These are phyloP conservation scores for Drosophila setifemur DNA, from an alignment of 1,140 invertebrate genomes.

Conservation along the genomic window DNA sequence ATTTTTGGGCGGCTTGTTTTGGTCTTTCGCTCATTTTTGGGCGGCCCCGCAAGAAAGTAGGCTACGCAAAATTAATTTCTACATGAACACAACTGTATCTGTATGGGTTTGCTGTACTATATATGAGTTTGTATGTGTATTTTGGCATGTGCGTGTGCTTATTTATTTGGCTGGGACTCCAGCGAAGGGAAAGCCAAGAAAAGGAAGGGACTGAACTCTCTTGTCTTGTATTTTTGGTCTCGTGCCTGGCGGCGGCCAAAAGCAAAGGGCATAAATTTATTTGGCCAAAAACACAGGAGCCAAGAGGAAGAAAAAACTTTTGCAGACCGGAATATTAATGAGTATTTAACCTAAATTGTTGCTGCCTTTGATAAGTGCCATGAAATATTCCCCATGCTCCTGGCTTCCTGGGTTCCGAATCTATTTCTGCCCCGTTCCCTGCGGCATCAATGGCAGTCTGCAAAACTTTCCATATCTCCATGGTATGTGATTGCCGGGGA, in stretches of 20 bases:
- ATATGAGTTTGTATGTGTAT: slow-evolving; percentile 21
- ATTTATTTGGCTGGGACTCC: slow-evolving; percentile 38
- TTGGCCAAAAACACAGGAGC: slow-evolving; percentile 64
- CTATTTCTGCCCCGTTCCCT: slow-evolving; percentile 13
- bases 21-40: slow-evolving; percentile 16
- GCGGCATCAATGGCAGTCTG: slow-evolving; percentile 48
- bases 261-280: slow-evolving; percentile 76
- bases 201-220: slow-evolving; percentile 13
- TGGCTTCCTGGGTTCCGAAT: background rate
- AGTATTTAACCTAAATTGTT: slow-evolving; percentile 81
- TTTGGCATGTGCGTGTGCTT: slow-evolving; percentile 50
- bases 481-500: slow-evolving; percentile 25
- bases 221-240: slow-evolving; percentile 50
- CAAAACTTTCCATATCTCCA: slow-evolving; percentile 24
- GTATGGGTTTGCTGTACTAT: no score
- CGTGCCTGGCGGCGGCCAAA: slow-evolving; percentile 54
- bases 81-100: background rate
- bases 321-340: slow-evolving; percentile 80
- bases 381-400: slow-evolving; percentile 66
- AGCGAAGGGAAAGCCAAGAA: slow-evolving; percentile 5
- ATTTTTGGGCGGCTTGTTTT: slow-evolving; percentile 15
- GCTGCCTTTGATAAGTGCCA: slow-evolving; percentile 81
- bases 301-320: slow-evolving; percentile 49
- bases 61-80: slow-evolving; percentile 60
- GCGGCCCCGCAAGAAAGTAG: slow-evolving; percentile 47